Evolutionary conservation across 2,888 invertebrate species (phyloP).

Genomic region (Pseudolycoriella hygida): DNA sequence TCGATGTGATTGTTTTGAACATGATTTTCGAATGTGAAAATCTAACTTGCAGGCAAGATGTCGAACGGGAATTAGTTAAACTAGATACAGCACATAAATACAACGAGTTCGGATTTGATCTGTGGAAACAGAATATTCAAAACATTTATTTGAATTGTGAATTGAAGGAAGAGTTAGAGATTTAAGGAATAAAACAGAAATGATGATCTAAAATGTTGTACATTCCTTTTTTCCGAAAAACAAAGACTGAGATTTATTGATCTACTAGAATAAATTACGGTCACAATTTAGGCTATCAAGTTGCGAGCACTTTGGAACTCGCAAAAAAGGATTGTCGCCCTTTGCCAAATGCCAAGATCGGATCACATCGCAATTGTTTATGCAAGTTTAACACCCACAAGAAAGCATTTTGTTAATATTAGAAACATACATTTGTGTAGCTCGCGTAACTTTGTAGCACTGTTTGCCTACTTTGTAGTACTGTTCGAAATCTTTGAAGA

Average conservation of each 20-base stretch:
- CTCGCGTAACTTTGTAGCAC: no score
- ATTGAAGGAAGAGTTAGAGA: background rate
- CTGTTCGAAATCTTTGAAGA: no score
- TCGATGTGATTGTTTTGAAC: conserved; percentile 10
- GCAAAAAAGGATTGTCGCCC: no score
- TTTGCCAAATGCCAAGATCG: no score
- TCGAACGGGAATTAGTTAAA: background rate
- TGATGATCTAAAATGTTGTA: background rate
- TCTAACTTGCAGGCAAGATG: background rate
- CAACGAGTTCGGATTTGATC: conserved; percentile 5
- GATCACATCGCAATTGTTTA: no score
- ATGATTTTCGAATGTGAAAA: conserved; percentile 5
- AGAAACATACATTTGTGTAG: no score
- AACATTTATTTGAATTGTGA: conserved; percentile 3
- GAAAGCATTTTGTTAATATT: no score
- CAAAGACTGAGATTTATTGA: no score
- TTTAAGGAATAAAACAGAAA: background rate
- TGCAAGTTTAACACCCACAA: no score
- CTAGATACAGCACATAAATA: background rate
- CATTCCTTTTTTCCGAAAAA: background rate
- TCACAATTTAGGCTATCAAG: no score
- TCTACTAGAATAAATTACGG: background rate
- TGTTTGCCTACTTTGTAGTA: no score
- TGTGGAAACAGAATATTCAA: conserved; percentile 8
- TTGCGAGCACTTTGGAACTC: no score